phyloP scores from a whole-genome alignment of 2,113 vertebrate species.

The Nipponia nippon region DNA sequence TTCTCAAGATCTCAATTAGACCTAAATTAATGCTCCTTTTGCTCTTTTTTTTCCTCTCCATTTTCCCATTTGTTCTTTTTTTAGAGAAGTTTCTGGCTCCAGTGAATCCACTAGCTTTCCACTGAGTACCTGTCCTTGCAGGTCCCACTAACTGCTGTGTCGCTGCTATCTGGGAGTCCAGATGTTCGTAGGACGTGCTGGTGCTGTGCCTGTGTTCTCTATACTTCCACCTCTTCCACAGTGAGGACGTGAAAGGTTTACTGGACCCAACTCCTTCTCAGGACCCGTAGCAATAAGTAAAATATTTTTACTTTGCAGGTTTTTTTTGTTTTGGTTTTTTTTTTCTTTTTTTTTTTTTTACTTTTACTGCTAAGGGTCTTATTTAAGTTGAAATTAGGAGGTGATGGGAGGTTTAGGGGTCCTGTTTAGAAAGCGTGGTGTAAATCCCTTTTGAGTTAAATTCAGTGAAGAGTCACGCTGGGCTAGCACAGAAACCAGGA shows the following conservation, averaged over 20 bases:
- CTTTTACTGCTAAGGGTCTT: not conserved
- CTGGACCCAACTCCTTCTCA: not conserved
- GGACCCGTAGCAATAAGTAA: not conserved
- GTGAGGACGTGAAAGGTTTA: not conserved
- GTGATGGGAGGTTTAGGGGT: not conserved
- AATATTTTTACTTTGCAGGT: not conserved
- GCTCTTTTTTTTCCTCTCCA: not conserved
- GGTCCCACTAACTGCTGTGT: not conserved
- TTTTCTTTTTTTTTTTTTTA: not conserved
- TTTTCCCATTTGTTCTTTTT: not conserved
- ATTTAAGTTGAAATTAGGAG: not conserved
- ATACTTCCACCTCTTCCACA: not conserved
- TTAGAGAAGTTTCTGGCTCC: not conserved
- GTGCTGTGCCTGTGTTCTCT: not conserved
- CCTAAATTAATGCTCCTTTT: not conserved
- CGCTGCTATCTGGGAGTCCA: not conserved
- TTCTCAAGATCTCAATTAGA: not conserved
- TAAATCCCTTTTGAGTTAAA: conserved; percentile 28
- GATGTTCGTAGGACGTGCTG: not conserved
- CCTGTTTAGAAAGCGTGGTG: not conserved
- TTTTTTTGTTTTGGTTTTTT: too few relatives aligned
- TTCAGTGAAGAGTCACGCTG: conserved; percentile 12
- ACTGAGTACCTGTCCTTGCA: not conserved
- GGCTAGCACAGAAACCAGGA: conserved; percentile 36
- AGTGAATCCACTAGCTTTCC: not conserved